Evolutionary conservation across 2,888 invertebrate species (phyloP).

Genomic region (Sarcophaga caerulescens): DNA sequence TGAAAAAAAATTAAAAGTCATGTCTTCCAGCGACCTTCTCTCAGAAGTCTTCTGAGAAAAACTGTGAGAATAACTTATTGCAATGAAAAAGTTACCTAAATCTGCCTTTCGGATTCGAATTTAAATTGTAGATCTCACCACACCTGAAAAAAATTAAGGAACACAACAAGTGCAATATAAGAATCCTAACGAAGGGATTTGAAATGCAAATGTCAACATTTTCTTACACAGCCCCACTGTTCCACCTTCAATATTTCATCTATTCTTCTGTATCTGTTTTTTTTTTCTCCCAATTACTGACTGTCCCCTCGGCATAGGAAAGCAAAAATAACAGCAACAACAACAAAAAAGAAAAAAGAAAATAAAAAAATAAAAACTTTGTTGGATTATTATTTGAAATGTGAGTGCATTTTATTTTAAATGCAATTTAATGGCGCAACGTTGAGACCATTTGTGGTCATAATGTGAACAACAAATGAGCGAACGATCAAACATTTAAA

Average conservation of each 20-base stretch:
- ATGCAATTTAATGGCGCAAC: conserved; percentile 71
- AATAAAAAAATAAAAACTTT: conserved; percentile 38
- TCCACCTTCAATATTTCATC: conserved; percentile 55
- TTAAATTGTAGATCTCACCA: too few species aligned
- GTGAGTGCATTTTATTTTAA: conserved; percentile 69
- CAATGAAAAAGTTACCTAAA: too few species aligned
- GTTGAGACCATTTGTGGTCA: conserved; percentile 70
- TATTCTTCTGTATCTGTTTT: conserved; percentile 22
- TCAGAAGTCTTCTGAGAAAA: too few species aligned
- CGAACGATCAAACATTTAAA: conserved; percentile 65
- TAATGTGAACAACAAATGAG: conserved; percentile 68
- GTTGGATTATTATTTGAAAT: conserved; percentile 67
- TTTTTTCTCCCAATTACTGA: conserved; percentile 57
- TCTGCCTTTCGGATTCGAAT: too few species aligned
- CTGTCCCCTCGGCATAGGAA: conserved; percentile 28
- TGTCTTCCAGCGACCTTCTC: too few species aligned
- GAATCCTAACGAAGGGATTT: too few species aligned
- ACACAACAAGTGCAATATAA: too few species aligned
- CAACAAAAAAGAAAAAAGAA: conserved; percentile 46
- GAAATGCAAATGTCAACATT: too few species aligned
- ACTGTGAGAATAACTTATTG: too few species aligned
- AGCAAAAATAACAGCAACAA: not conserved
- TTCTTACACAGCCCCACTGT: conserved; percentile 30
- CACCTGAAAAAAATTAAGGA: too few species aligned
- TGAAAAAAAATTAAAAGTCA: too few species aligned